Evolutionary conservation across 2,888 invertebrate genomes (phyloP), one percentile per base, ranked within the genome.

Genomic region (Trilocha varians): DNA sequence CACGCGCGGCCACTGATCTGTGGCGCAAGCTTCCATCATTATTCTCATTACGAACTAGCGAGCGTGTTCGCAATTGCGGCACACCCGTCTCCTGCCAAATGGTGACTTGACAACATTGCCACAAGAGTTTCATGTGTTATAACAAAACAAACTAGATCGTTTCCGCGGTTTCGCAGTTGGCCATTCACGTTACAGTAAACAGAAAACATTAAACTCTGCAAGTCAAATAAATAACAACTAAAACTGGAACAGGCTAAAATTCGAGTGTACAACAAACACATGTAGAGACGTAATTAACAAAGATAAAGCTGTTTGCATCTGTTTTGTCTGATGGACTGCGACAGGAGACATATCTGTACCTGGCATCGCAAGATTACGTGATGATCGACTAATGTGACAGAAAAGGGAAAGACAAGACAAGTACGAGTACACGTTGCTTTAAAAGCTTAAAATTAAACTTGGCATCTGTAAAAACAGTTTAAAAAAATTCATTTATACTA

Each of bases 1-100:
- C 76, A 71, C 79, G 76, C 77, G 75, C 66, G 51, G 55, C 51
- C 61, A 53, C 64, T 49, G 53, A 69, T 71, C 64, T 69, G 65
- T 77, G 75, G 70, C 73, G 76, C 70, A 78, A 78, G 65, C 61
- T 73, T 74, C 77, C 72, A 78, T 83, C 79, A 75, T 77, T 79
- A 79, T 77, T 75, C 72, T 74, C 72, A 78, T 77, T 78, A 74
- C 70, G 63, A 66, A 59, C 64, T 45, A 45, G 52, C 55, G 60
- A 67, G 64, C 62, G 63, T 65, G 70, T 66, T 64, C 52, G 62
- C 64, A 65, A 65, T 70, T 66, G 64, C 66, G 61, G 67, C 69
- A 69, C 65, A 63, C 68, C 61, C 51, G 59, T 49, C 56, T 55
- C 47, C 55, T 57, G 59, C 61, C 59, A 66, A 66, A 65, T 59